A percentile compares a stretch with the other conserved stretches of the same genome.
phyloP scores from a whole-genome alignment of 2,113 vertebrate species.

The Elephantulus edwardii region DNA sequence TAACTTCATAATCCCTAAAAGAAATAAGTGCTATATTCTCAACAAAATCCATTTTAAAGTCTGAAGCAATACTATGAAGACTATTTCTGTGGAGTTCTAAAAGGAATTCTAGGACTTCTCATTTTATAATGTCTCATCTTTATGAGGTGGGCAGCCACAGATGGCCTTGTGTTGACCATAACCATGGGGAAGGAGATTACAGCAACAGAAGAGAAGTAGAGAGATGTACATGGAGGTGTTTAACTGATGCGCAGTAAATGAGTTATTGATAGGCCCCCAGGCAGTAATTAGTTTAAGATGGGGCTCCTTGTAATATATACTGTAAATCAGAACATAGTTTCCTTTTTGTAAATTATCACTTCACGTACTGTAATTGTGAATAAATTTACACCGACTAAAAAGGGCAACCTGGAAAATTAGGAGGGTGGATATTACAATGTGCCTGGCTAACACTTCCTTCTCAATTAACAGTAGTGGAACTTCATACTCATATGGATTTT shows the following conservation, averaged over 20 bases:
- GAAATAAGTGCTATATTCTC: not conserved
- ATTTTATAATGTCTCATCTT: not conserved
- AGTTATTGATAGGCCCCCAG: not conserved
- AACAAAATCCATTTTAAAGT: too few species aligned
- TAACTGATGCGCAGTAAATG: not conserved
- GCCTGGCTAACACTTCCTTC: too few species aligned
- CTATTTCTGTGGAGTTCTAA: too few species aligned
- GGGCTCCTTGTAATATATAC: not conserved
- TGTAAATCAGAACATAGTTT: not conserved
- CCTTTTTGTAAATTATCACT: not conserved
- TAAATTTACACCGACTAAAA: not conserved
- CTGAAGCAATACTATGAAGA: not conserved
- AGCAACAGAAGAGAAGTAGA: rapidly evolving
- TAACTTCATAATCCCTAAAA: not conserved
- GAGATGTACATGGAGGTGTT: not conserved
- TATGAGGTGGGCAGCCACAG: not conserved
- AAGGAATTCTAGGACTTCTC: not conserved
- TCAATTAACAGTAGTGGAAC: not conserved
- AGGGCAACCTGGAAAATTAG: not conserved
- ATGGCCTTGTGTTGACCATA: not conserved
- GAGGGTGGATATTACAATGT: not conserved
- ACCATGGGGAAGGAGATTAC: not conserved
- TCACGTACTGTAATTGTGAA: not conserved
- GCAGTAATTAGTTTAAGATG: not conserved
- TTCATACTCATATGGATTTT: not conserved